A percentile compares a stretch with the other conserved stretches of the same genome.
Conservation (phyloP, 2,113 vertebrate species). For the Elephantulus edwardii region DNA sequence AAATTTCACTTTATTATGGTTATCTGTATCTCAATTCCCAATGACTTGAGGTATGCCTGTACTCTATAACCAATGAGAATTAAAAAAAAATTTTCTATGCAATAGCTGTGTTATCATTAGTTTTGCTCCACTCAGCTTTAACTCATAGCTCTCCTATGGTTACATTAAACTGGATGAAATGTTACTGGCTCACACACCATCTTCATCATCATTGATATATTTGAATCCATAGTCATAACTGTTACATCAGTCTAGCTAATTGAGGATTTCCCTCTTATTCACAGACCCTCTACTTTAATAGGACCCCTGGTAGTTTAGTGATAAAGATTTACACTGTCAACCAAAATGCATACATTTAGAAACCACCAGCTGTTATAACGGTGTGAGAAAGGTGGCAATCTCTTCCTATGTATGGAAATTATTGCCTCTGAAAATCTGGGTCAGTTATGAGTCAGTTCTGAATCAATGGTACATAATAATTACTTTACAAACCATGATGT, state of each 20-base stretch:
- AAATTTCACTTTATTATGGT: too few relatives aligned
- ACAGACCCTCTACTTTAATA: rapidly evolving
- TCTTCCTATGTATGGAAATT: too few relatives aligned
- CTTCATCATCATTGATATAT: background rate
- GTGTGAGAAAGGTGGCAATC: too few relatives aligned
- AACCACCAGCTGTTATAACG: too few relatives aligned
- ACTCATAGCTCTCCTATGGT: background rate
- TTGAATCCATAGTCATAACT: background rate
- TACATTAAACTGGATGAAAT: background rate
- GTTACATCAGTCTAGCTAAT: background rate
- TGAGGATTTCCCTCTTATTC: background rate
- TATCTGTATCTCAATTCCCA: too few relatives aligned
- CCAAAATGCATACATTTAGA: too few relatives aligned
- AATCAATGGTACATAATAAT: too few relatives aligned
- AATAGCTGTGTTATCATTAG: background rate
- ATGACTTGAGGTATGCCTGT: too few relatives aligned
- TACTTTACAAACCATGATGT: background rate
- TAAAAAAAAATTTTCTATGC: background rate
- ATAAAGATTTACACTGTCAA: too few relatives aligned
- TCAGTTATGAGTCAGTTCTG: too few relatives aligned
- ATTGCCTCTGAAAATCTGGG: too few relatives aligned
- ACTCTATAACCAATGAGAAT: background rate
- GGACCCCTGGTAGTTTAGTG: too few relatives aligned
- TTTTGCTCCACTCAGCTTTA: background rate
- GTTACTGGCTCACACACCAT: background rate